Evolutionary conservation across 2,888 invertebrate species (phyloP), one percentile per base, ranked within the genome.

Genomic region (Diabrotica balteata): DNA sequence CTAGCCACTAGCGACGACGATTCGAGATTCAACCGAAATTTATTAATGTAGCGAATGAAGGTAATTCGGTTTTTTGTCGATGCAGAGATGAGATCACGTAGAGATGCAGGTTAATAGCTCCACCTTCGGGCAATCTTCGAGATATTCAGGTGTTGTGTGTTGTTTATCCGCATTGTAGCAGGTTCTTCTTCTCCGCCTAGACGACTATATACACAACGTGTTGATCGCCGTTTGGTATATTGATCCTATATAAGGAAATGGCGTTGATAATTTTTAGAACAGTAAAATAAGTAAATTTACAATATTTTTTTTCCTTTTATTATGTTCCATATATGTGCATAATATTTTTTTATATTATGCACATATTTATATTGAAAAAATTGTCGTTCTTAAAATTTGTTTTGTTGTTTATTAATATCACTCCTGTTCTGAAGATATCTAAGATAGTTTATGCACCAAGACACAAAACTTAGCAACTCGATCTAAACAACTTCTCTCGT

Each of bases 141-240:
- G 69, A 70, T 66, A 49, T 62, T 67, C 66, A 66, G 62, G 70
- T 42, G 54, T 54, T 53, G 32, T 10, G 32, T 71, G 73, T 75
- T 75, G 72, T 73, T 75, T 73, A 75, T 73, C 73, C 69, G 74
- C 72, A 72, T 75, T 75, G 72, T 68, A 72, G 65, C 74, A 70
- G 69, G 75, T 75, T 72, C 72, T 64, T 72, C 72, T 64, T 67
- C 63, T 68, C 32, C 63, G 51, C 50, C 57, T 64, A 51, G 50
- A 51, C 54, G 60, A 50, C 53, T 22, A 55, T 59, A 51, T 63
- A 63, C 42, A 42, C 47, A 22, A 62, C 10, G 47, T 58, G 10
- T 9, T 8, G 43, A 22, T 32, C 47, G 58, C 22, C 45, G 55
- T 55, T 63, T 47, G 63, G 54, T 11, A n/a, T 17, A 62, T 62